Evolutionary conservation across 2,113 vertebrate species (phyloP), one percentile per base, ranked within the genome.

Genomic region (Turnix velox): DNA sequence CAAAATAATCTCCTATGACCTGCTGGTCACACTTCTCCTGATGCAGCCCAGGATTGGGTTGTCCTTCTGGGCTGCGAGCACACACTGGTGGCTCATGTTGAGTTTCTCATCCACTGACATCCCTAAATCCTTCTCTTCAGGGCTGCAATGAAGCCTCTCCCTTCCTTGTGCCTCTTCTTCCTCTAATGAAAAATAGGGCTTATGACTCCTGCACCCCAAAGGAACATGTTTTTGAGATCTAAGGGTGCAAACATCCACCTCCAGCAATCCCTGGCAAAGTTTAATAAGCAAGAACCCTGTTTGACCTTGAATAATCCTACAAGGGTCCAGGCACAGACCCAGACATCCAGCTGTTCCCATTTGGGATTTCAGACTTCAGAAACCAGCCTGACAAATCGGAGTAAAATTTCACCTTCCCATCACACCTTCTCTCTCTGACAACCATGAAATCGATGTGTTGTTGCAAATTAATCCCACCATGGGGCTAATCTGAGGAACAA

Each of bases 261-360:
- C 4, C 28, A 45, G 18, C 0, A 2, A 30, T 12, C 7, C 14
- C 14, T 7, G 3, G 1, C 43, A 37, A 58, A 13, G 4, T 48
- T 78, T 30, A 52, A 49, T 0, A 7, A 42, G 20, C 37, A 40
- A 73, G 8, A 10, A 66, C 0, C 20, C 6, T n/a, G 9, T 57
- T 66, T 84, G 89, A 94, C 91, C 91, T 96, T 95, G 89, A 87
- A 3, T 22, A 10, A 84, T 92, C 46, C 18, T 18, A 39, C 31
- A 19, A 16, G 45, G 39, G 13, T 45, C 45, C 9, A 43, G 74
- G 37, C 33, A 65, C 24, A 31, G 23, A n/a, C 27, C 1, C 7
- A 71, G 31, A 40, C 10, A 22, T 39, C 35, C 79, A 42, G 4
- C 1, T 3, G 23, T 52, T 82, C 46, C 69, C 72, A 2, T 13